A percentile compares a stretch with the other conserved stretches of the same genome.
phyloP scores from a whole-genome alignment of 1,140 invertebrate genomes.

The Spodoptera frugiperda region DNA sequence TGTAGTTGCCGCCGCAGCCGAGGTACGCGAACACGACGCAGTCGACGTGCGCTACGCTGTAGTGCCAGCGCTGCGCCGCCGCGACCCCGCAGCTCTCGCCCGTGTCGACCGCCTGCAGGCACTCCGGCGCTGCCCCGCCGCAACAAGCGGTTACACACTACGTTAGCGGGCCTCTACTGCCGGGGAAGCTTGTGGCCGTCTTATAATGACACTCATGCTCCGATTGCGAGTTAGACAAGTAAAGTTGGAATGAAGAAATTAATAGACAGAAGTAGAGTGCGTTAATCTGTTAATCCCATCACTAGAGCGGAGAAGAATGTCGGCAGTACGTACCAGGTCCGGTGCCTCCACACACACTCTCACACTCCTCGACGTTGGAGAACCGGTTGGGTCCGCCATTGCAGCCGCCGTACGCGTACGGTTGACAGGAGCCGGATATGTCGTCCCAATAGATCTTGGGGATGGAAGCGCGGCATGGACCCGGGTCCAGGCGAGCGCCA shows the following conservation, averaged over 20 bases:
- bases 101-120: constrained; percentile 63
- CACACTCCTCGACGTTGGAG: constrained; percentile 72
- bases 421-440: constrained; percentile 83
- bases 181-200: constrained; percentile 15
- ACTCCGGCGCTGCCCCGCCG: constrained; percentile 53
- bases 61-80: constrained; percentile 68
- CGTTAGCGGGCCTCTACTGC: constrained; percentile 8
- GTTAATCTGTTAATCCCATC: neutral
- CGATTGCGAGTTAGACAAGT: neutral
- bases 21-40: constrained; percentile 92
- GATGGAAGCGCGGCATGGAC: constrained; percentile 89
- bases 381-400: constrained; percentile 93
- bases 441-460: constrained; percentile 91
- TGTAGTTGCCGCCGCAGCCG: constrained; percentile 95
- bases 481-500: constrained; percentile 87
- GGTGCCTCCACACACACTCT: constrained; percentile 61
- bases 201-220: neutral
- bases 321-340: constrained; percentile 61
- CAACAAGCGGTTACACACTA: constrained; percentile 44
- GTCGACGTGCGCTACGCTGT: constrained; percentile 62
- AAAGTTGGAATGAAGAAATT: neutral
- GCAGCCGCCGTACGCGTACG: constrained; percentile 94
- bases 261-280: neutral
- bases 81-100: constrained; percentile 57
- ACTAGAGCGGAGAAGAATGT: neutral